A percentile compares a stretch with the other conserved stretches of the same genome.
Evolutionary conservation across 2,797 vertebrate genomes (phyloP).

Genomic region (Enteromius paludinosus): DNA sequence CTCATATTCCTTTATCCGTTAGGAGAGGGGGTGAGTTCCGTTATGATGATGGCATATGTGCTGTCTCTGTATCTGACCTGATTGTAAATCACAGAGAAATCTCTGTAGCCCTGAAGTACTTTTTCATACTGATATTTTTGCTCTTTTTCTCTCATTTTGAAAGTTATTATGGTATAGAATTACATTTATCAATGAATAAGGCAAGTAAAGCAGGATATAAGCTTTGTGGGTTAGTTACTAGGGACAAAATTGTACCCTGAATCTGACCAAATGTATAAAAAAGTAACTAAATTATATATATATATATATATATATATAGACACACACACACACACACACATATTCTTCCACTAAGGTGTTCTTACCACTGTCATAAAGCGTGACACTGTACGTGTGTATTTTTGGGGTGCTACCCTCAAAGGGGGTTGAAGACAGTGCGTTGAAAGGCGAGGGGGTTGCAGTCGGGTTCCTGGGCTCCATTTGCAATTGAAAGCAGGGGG

Average conservation of each 20-base stretch:
- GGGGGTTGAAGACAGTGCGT: constrained; percentile 43
- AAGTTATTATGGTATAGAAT: constrained; percentile 46
- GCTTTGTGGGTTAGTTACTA: neutral
- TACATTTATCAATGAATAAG: constrained; percentile 28
- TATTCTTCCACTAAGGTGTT: constrained; percentile 30
- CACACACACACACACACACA: neutral
- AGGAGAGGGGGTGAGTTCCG: constrained; percentile 37
- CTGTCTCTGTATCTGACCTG: constrained; percentile 81
- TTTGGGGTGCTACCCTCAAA: constrained; percentile 39
- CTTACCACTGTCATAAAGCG: constrained; percentile 40
- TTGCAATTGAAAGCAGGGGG: constrained; percentile 96
- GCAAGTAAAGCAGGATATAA: constrained; percentile 5
- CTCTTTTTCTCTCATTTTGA: constrained; percentile 20
- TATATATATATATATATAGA: neutral
- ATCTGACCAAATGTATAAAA: neutral
- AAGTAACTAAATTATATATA: neutral
- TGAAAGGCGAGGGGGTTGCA: constrained; percentile 59
- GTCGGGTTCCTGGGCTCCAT: constrained; percentile 74
- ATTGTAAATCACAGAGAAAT: constrained; percentile 82
- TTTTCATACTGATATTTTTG: constrained; percentile 47
- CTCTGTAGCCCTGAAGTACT: constrained; percentile 75
- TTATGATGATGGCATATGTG: constrained; percentile 77
- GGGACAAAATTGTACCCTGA: neutral
- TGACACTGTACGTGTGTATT: constrained; percentile 38
- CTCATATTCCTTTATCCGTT: constrained; percentile 75